phyloP scores from a whole-genome alignment of 2,888 invertebrate genomes.

The Watsonalla binaria region DNA sequence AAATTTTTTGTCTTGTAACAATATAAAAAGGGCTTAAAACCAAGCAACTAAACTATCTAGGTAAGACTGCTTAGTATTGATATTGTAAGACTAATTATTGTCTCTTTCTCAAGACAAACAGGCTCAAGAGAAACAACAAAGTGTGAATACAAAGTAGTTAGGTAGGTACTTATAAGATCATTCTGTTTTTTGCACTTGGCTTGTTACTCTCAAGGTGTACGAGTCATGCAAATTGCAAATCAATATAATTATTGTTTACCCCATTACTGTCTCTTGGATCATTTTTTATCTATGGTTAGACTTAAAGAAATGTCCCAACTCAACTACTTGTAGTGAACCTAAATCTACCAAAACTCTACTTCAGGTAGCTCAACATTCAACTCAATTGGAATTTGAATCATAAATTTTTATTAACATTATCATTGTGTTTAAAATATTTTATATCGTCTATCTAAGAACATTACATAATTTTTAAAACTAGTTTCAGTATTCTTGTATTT shows the following conservation, averaged over 20 bases:
- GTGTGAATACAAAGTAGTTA: neutral
- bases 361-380: conserved; percentile 3
- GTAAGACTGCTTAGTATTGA: too few species aligned
- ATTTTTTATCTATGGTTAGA: too few species aligned
- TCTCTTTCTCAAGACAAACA: neutral
- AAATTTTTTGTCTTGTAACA: too few species aligned
- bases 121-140: neutral
- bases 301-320: conserved; percentile 9
- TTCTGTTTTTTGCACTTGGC: conserved; percentile 1
- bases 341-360: too few species aligned
- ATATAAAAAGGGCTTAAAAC: too few species aligned
- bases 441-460: too few species aligned
- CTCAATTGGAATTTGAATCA: neutral
- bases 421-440: neutral
- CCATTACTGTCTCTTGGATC: conserved; percentile 1
- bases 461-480: neutral
- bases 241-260: conserved; percentile 17
- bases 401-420: neutral
- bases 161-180: neutral
- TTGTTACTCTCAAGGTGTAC: conserved; percentile 22
- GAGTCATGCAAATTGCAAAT: conserved; percentile 21
- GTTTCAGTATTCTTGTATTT: neutral
- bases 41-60: too few species aligned
- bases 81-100: neutral
- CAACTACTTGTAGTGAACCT: too few species aligned